Conservation (phyloP, 2,113 vertebrate genomes). For the Ictidomys tridecemlineatus region DNA sequence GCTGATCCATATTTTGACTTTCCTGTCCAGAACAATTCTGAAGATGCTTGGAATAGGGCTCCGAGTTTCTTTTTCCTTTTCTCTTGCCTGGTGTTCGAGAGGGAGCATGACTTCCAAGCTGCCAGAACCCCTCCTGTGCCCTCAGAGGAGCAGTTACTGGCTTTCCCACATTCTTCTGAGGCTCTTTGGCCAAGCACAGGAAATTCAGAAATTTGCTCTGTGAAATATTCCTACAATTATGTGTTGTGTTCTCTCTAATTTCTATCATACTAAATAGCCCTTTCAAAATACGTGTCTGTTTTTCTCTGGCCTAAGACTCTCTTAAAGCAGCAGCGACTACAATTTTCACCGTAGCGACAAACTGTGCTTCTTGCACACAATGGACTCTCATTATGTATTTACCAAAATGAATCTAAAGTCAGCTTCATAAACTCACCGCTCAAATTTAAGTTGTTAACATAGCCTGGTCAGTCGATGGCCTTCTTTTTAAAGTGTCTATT, state of each 20-base stretch:
- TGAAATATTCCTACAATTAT: background rate
- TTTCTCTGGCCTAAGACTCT: background rate
- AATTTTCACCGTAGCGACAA: background rate
- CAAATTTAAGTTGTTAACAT: background rate
- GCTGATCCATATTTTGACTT: background rate
- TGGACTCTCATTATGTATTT: background rate
- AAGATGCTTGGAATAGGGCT: background rate
- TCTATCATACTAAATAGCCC: background rate
- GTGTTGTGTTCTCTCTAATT: background rate
- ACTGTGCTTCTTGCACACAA: background rate
- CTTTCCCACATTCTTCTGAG: background rate
- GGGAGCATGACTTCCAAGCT: background rate
- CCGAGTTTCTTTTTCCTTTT: background rate
- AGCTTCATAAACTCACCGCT: background rate
- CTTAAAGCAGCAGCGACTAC: background rate
- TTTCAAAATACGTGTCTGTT: background rate
- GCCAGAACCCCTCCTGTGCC: background rate
- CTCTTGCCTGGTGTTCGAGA: background rate
- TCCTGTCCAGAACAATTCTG: constrained; percentile 23
- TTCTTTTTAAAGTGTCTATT: constrained; percentile 38
- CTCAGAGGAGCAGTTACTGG: background rate
- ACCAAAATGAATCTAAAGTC: constrained; percentile 15
- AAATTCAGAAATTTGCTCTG: background rate
- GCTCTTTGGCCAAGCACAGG: background rate
- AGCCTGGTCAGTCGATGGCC: background rate